Conservation (phyloP, 2,888 invertebrate genomes). For the Lomographa bimaculata region DNA sequence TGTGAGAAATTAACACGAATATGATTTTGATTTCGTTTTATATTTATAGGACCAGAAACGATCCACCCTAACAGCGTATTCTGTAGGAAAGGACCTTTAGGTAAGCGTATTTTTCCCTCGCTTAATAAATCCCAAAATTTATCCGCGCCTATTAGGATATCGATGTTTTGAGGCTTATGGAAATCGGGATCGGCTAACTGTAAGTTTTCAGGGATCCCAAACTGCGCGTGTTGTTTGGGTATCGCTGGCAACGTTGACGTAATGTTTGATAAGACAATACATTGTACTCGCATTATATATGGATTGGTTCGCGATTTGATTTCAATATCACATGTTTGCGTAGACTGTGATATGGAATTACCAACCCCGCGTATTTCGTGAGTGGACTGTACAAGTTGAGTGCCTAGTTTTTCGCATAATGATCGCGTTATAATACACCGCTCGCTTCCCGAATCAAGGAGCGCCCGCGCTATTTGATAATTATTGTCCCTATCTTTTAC, state of each 20-base stretch:
- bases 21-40: not conserved
- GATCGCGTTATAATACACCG: constrained; percentile 28
- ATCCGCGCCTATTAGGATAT: constrained; percentile 30
- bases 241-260: too few relatives aligned
- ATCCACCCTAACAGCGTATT: constrained; percentile 34
- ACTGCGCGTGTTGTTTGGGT: constrained; percentile 10
- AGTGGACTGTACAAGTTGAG: constrained; percentile 33
- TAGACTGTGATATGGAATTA: constrained; percentile 23
- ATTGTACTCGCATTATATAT: too few relatives aligned
- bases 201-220: too few relatives aligned
- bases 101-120: constrained; percentile 21
- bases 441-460: constrained; percentile 32
- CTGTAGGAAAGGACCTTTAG: constrained; percentile 29
- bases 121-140: constrained; percentile 28
- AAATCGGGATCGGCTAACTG: too few relatives aligned
- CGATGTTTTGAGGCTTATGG: too few relatives aligned
- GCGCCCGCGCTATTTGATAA: not conserved
- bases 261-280: too few relatives aligned
- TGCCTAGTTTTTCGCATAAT: constrained; percentile 25
- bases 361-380: constrained; percentile 27
- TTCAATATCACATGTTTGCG: not conserved
- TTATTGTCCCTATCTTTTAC: not conserved
- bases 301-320: too few relatives aligned
- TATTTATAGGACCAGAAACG: constrained; percentile 26
- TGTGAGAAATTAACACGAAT: constrained; percentile 25